Base-by-base conservation (phyloP, 2,797 vertebrate species). In the Chelon auratus region DNA sequence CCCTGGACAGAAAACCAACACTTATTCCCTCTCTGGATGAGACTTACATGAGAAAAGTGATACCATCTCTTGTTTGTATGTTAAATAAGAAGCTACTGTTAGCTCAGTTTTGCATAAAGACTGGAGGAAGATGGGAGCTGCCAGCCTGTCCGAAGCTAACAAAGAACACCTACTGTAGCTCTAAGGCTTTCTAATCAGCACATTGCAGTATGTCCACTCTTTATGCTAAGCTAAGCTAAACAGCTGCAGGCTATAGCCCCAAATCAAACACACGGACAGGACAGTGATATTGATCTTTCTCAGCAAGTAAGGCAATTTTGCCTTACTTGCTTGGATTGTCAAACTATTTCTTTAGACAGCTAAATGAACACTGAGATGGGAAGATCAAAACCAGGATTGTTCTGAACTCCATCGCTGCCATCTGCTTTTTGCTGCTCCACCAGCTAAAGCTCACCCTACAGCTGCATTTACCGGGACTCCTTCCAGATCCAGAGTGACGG, bases 371-470 rank as follows among this genome's bases (percentile, higher is more conserved):
- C 24, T 24, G 2, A n/a, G 30, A 33, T 33, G 30, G 7, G 30
- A 33, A 8, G 30, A 33, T 8, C 30, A 33, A 33, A 33, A 1
- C 30, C 30, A 33, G 30, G 30, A 33, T 7, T 33, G 2, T 33
- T 33, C 24, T 61, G 62, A 52, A 50, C 62, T 63, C 15, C 7
- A 5, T 60, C 59, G 3, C 30, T 64, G 51, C 24, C 45, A 33
- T 9, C 20, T 55, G 20, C 0, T 7, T 40, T 26, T 12, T 26
- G 42, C n/a, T 14, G 15, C 20, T 39, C 10, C 24, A 42, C 22
- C 12, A 52, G 20, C 48, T 20, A 7, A 45, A 17, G 43, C 26
- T 64, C 9, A 13, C 42, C 52, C 22, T 24, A 5, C 51, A 50
- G 45, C 45, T 63, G 36, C 18, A 43, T 48, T 37, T 30, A 36